Base-by-base conservation (phyloP, 2,888 invertebrate species). In the Hirtodrosophila duncani region DNA sequence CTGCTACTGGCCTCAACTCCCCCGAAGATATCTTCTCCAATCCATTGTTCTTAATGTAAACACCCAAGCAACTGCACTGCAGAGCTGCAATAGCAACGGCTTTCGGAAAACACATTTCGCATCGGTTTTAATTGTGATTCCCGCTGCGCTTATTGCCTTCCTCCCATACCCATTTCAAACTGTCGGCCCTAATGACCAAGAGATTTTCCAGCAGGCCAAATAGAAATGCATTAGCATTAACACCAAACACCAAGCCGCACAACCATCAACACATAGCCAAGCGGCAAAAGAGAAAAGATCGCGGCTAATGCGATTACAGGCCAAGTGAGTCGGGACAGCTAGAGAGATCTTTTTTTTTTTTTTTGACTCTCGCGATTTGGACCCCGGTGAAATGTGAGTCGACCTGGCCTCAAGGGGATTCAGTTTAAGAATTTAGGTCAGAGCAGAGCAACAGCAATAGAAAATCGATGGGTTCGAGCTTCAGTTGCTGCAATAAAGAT, bases 121-220 rank as follows among this genome's bases (percentile, higher is more conserved):
- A n/a, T 52, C 33, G 27, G 8, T 61, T 45, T 23, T 48, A 53
- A 66, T 74, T 61, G 67, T 66, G 56, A 45, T 52, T 56, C 34
- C 39, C 49, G 26, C 49, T 49, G 50, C 39, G 36, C 36, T 50
- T 36, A 34, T 43, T 5, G n/a, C 14, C 39, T 18, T 24, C 34
- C 48, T 46, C 34, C 26, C 13, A 11, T 44, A 8, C 14, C 24
- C 9, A n/a, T n/a, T n/a, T 8, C 20, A 16, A 34, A 33, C 20
- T 38, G 36, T 44, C 34, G 49, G 56, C 78, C 81, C 64, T 68
- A 71, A 71, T 80, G 64, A 71, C 69, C 71, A 41, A 51, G 60
- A 71, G 68, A 58, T 80, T 71, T 59, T 56, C 78, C 78, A 80
- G 78, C 78, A 72, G 81, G 63, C 17, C 57, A n/a, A 48, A 50